These are phyloP conservation scores for Drosophila kikkawai DNA, from an alignment of 1,140 invertebrate genomes.

Conservation along the genomic window DNA sequence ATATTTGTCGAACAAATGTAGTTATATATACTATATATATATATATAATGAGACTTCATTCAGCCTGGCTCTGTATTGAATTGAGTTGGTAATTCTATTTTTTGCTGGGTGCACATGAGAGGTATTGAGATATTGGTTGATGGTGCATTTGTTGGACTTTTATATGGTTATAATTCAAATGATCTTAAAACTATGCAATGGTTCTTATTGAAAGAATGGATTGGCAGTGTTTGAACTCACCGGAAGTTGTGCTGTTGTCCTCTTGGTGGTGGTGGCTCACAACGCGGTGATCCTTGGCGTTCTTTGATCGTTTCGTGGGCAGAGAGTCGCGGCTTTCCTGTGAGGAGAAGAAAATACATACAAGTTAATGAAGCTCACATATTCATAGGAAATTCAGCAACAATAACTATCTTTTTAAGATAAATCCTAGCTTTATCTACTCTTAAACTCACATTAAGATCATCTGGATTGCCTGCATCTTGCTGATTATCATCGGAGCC, in stretches of 20 bases:
- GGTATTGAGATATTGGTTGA: slow-evolving; percentile 51
- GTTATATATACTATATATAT: slow-evolving; percentile 6
- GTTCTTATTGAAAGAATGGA: not conserved
- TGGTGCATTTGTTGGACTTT: slow-evolving; percentile 37
- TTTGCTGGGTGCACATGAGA: slow-evolving; percentile 52
- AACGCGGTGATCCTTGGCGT: slow-evolving; percentile 67
- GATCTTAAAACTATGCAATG: slow-evolving; percentile 35
- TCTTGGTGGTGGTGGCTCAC: slow-evolving; percentile 61
- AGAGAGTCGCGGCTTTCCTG: slow-evolving; percentile 80
- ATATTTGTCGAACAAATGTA: slow-evolving; percentile 65
- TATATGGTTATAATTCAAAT: slow-evolving; percentile 28
- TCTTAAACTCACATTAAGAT: slow-evolving; percentile 73
- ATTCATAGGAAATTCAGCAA: not conserved
- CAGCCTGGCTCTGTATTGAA: slow-evolving; percentile 46
- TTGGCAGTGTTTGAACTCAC: slow-evolving; percentile 60
- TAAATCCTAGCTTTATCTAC: not conserved
- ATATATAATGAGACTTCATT: slow-evolving; percentile 28
- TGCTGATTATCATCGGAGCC: slow-evolving; percentile 88
- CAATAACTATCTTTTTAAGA: not conserved
- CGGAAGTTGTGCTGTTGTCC: slow-evolving; percentile 81
- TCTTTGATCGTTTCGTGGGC: slow-evolving; percentile 73
- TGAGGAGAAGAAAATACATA: not conserved
- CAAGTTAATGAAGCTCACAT: slow-evolving; percentile 16
- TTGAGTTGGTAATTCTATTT: slow-evolving; percentile 38
- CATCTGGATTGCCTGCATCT: slow-evolving; percentile 82